phyloP scores from a whole-genome alignment of 2,888 invertebrate genomes.

The Drosophila tanythrix region DNA sequence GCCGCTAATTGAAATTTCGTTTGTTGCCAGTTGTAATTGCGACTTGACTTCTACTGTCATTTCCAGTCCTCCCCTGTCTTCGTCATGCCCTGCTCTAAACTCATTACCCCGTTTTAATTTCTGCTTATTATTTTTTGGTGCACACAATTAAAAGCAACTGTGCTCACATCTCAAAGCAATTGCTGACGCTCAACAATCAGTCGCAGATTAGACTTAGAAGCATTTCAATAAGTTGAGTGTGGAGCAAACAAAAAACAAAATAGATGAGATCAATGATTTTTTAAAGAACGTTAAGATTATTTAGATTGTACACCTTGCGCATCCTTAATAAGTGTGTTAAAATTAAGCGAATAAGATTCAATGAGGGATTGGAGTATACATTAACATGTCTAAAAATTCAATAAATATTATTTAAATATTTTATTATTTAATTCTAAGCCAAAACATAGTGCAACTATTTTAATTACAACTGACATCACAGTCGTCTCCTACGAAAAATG shows the following conservation, averaged over 20 bases:
- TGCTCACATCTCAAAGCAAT: slow-evolving; percentile 32
- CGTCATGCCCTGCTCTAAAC: not conserved
- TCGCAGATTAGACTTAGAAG: slow-evolving; percentile 11
- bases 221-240: not conserved
- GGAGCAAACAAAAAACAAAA: no score
- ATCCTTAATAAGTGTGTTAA: not conserved
- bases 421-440: not conserved
- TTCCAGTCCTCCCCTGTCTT: slow-evolving; percentile 23
- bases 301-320: not conserved
- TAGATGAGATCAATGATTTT: not conserved
- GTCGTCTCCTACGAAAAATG: no score
- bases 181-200: slow-evolving; percentile 1
- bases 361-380: not conserved
- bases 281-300: not conserved
- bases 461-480: not conserved
- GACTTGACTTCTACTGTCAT: slow-evolving; percentile 48
- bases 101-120: slow-evolving; percentile 54
- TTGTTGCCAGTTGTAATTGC: slow-evolving; percentile 69
- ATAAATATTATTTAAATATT: not conserved
- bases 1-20: slow-evolving; percentile 81
- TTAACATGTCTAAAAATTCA: not conserved
- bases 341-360: not conserved
- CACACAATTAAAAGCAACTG: slow-evolving; percentile 68
- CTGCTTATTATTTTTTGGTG: slow-evolving; percentile 48
- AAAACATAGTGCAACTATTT: not conserved